phyloP scores from a whole-genome alignment of 1,140 invertebrate species.

The Trichomalopsis sarcophagae region DNA sequence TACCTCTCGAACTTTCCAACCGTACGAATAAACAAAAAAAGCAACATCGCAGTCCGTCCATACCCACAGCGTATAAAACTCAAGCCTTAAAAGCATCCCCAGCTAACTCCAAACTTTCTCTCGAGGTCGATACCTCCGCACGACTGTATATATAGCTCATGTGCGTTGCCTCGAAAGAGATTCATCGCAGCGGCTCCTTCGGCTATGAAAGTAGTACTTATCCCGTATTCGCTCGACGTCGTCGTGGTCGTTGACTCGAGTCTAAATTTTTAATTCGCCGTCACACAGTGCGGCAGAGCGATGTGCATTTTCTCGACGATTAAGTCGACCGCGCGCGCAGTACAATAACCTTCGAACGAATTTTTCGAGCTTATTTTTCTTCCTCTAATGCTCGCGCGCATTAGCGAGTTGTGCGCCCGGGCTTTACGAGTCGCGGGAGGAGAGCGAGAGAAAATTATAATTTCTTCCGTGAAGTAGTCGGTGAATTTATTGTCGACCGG shows the following conservation, averaged over 20 bases:
- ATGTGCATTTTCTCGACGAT: constrained; percentile 24
- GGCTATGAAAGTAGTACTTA: not conserved
- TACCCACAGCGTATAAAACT: too few species aligned
- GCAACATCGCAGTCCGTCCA: too few species aligned
- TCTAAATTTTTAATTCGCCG: constrained; percentile 18
- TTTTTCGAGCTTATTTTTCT: constrained; percentile 32
- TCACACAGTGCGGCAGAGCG: too few species aligned
- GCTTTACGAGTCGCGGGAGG: not conserved
- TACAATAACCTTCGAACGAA: constrained; percentile 3
- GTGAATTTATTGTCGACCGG: not conserved
- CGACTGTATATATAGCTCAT: not conserved
- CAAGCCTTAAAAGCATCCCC: too few species aligned
- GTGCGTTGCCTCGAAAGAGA: not conserved
- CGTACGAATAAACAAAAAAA: too few species aligned
- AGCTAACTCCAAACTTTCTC: too few species aligned
- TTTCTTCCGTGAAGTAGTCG: constrained; percentile 7
- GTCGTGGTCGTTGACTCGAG: not conserved
- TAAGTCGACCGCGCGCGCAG: not conserved
- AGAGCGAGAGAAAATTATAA: constrained; percentile 19
- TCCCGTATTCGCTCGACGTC: not conserved
- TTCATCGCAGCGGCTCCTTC: not conserved
- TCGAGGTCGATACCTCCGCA: not conserved
- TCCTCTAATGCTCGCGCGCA: constrained; percentile 26
- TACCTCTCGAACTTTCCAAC: too few species aligned
- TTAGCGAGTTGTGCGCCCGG: not conserved